Evolutionary conservation across 1,140 invertebrate species (phyloP).

Genomic region (Megalopta genalis): DNA sequence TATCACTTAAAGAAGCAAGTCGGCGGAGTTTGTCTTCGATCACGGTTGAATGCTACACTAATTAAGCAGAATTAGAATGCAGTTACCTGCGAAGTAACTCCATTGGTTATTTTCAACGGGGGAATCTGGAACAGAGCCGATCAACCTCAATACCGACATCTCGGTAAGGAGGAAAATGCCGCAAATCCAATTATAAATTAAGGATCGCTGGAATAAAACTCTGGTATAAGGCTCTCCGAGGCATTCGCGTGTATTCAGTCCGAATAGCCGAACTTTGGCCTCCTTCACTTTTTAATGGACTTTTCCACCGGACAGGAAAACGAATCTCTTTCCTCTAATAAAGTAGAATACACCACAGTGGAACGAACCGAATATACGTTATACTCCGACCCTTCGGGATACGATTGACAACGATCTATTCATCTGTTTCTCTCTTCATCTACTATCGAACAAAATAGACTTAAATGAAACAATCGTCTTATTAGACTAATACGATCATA

Average conservation of each 20-base stretch:
- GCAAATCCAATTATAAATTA: slow-evolving; percentile 49
- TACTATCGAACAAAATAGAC: too few relatives aligned
- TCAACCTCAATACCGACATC: slow-evolving; percentile 41
- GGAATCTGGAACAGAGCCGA: slow-evolving; percentile 39
- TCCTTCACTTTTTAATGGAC: slow-evolving; percentile 4
- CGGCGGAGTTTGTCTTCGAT: neutral
- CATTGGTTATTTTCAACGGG: slow-evolving; percentile 44
- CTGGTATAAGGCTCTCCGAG: slow-evolving; percentile 13
- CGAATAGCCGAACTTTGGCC: slow-evolving; percentile 36
- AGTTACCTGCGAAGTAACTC: slow-evolving; percentile 26
- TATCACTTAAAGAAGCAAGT: neutral
- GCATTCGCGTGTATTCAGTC: slow-evolving; percentile 12
- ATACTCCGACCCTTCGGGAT: too few relatives aligned
- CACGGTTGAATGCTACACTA: neutral
- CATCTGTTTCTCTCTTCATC: too few relatives aligned
- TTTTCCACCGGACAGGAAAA: neutral
- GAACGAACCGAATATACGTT: neutral
- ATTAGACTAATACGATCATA: too few relatives aligned
- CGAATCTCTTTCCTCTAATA: neutral
- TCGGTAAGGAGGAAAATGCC: slow-evolving; percentile 42
- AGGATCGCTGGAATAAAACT: slow-evolving; percentile 38
- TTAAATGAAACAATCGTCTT: too few relatives aligned
- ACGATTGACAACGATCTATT: too few relatives aligned
- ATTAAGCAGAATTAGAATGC: slow-evolving; percentile 40
- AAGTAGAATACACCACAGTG: neutral